These are phyloP conservation scores for Columba livia DNA, from an alignment of 2,113 vertebrate genomes.

Conservation along the genomic window DNA sequence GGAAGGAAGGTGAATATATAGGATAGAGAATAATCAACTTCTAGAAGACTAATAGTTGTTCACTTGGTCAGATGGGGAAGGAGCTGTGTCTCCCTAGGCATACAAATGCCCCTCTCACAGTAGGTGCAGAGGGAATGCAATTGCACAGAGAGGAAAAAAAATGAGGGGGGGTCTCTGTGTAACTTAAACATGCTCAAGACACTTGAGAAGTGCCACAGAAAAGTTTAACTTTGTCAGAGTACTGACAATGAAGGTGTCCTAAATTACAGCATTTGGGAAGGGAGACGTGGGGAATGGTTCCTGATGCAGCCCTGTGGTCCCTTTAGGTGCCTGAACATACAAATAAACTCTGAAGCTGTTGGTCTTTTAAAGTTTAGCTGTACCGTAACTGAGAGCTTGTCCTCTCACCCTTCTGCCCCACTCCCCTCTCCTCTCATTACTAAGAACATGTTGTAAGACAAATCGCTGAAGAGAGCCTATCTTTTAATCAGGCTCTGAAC, in stretches of 20 bases:
- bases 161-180: not conserved
- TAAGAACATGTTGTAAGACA: constrained; percentile 16
- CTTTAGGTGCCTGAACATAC: not conserved
- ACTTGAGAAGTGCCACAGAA: not conserved
- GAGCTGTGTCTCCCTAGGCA: not conserved
- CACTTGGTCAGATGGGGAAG: not conserved
- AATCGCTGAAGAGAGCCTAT: constrained; percentile 26
- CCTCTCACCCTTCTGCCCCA: not conserved
- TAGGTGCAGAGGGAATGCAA: not conserved
- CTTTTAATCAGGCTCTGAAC: constrained; percentile 57
- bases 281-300: rapidly evolving
- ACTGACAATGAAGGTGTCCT: not conserved
- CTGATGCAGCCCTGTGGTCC: not conserved
- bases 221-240: not conserved
- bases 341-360: constrained; percentile 15
- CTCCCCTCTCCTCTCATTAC: not conserved
- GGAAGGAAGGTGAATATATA: not conserved
- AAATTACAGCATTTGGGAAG: not conserved
- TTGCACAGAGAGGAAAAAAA: not conserved
- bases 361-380: not conserved
- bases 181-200: not conserved
- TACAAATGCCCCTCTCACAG: not conserved
- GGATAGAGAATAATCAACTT: not conserved
- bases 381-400: constrained; percentile 1
- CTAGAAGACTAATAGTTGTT: not conserved